Base-by-base conservation (phyloP, 2,888 invertebrate genomes). In the Fragum sueziense region DNA sequence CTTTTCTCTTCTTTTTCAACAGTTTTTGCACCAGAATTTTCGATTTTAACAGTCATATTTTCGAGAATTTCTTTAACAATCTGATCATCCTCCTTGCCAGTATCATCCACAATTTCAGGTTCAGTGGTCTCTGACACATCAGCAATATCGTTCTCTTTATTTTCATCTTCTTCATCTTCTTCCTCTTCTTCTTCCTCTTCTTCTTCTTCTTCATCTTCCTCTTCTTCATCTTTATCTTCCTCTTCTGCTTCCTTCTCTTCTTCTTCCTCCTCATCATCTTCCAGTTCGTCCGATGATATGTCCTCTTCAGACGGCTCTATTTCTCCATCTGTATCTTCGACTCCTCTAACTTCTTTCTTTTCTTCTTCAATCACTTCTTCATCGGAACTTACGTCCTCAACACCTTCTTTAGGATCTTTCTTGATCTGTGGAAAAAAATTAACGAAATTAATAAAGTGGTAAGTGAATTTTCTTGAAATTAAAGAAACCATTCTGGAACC, bases 281-380 rank as follows among this genome's bases (percentile, higher is more conserved):
- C 79, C 0, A 78, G 79, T 11, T 69, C 76, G 22, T 90, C 88
- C n/a, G n/a, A n/a, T n/a, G n/a, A n/a, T n/a, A n/a, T n/a, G n/a
- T 47, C 47, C 17, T 47, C 47, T 47, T 47, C 47, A 2, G n/a
- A 20, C n/a, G 14, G 20, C 47, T 47, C 47, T n/a, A n/a, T n/a
- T 47, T 47, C 47, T 33, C 67, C 76, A 54, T 78, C 81, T 22
- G 68, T 74, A 51, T 59, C 70, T 34, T 82, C 74, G n/a, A 62
- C 51, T 22, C 74, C 76, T 25, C 73, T 72, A n/a, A 41, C 25
- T 11, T 11, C 61, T 17, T 61, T n/a, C 14, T 4, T 27, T 11
- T 57, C 25, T 57, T 57, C 25, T n/a, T n/a, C n/a, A n/a, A n/a
- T n/a, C n/a, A n/a, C n/a, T n/a, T n/a, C n/a, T n/a, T n/a, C n/a